Conservation (phyloP, 2,113 vertebrate genomes). For the Cyanistes caeruleus region DNA sequence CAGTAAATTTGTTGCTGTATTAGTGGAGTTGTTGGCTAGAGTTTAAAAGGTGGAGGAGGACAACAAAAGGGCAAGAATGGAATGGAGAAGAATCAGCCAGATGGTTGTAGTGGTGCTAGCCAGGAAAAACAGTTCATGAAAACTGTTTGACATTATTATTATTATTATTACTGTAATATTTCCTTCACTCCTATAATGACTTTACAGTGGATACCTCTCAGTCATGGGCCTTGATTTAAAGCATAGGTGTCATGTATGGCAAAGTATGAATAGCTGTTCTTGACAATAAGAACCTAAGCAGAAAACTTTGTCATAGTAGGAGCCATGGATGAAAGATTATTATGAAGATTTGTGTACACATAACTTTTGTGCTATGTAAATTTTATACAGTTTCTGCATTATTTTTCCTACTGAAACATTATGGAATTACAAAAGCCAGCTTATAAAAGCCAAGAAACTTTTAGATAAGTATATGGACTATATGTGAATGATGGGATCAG, state of each 20-base stretch:
- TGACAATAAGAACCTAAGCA: background rate
- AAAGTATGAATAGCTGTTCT: background rate
- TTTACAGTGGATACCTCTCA: background rate
- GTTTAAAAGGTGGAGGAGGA: constrained; percentile 22
- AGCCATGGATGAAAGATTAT: background rate
- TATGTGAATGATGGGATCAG: background rate
- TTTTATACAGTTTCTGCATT: background rate
- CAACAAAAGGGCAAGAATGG: constrained; percentile 24
- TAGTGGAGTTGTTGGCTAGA: background rate
- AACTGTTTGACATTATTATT: background rate
- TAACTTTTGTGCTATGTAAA: background rate
- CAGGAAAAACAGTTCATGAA: constrained; percentile 25
- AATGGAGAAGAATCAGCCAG: background rate
- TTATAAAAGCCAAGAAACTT: background rate
- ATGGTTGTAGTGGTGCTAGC: background rate
- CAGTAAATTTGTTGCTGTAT: constrained; percentile 25
- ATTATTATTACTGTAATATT: background rate
- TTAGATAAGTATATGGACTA: background rate
- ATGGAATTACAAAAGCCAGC: background rate
- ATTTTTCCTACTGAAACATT: background rate
- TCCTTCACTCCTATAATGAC: background rate
- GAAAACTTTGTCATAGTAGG: background rate
- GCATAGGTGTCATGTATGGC: background rate
- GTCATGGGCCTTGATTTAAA: background rate
- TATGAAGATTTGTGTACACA: background rate